A percentile compares a stretch with the other conserved stretches of the same genome.
Conservation (phyloP, 2,797 vertebrate species). For the Channallabes apus region DNA sequence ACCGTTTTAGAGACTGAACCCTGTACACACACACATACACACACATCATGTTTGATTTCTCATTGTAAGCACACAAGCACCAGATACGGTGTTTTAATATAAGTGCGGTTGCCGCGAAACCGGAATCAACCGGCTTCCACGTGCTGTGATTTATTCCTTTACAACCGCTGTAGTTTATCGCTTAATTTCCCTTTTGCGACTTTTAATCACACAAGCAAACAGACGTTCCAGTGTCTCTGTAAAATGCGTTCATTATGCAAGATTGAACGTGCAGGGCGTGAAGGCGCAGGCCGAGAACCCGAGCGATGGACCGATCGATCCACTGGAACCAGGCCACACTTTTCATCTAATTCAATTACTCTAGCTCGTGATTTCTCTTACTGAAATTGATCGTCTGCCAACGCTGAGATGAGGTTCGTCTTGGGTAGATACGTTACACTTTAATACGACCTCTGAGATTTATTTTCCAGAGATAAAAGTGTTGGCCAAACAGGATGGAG, state of each 20-base stretch:
- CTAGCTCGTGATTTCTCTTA: constrained; percentile 59
- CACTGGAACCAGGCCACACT: constrained; percentile 56
- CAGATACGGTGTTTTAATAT: not conserved
- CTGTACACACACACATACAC: not conserved
- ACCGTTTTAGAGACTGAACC: not conserved
- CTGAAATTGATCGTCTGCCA: constrained; percentile 59
- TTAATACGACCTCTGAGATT: not conserved
- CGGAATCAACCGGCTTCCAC: constrained; percentile 14
- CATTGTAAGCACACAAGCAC: not conserved
- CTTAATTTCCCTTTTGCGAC: constrained; percentile 36
- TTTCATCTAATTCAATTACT: constrained; percentile 64
- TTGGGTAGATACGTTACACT: not conserved
- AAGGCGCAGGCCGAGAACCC: constrained; percentile 37
- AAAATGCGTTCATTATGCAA: constrained; percentile 66
- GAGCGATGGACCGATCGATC: constrained; percentile 66
- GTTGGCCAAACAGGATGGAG: not conserved
- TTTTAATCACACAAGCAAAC: constrained; percentile 55
- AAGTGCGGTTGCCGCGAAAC: constrained; percentile 23
- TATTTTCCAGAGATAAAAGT: not conserved
- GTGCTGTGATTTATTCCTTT: constrained; percentile 36
- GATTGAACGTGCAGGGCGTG: constrained; percentile 46
- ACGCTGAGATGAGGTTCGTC: not conserved
- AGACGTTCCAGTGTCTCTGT: constrained; percentile 32
- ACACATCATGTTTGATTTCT: not conserved
- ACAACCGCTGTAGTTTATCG: constrained; percentile 47